Evolutionary conservation across 2,113 vertebrate genomes (phyloP).

Genomic region (Oryzias melastigma): DNA sequence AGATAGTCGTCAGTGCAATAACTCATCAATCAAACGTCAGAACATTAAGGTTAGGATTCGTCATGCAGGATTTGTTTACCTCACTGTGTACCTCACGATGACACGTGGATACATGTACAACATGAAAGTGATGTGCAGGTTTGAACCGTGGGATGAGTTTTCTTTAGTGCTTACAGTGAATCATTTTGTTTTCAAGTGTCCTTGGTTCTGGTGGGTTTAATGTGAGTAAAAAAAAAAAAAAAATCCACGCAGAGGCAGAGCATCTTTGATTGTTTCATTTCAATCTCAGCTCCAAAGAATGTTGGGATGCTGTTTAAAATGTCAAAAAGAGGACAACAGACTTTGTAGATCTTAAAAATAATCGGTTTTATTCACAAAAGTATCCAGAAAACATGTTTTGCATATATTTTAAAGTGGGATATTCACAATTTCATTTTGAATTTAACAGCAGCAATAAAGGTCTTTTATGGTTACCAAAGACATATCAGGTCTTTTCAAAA

Average conservation of each 20-base stretch:
- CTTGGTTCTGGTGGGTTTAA: slow-evolving; percentile 51
- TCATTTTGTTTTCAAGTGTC: slow-evolving; percentile 66
- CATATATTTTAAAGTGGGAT: no score
- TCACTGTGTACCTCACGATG: slow-evolving; percentile 51
- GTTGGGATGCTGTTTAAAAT: not conserved
- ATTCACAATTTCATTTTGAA: no score
- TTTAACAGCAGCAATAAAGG: no score
- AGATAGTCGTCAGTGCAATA: slow-evolving; percentile 54
- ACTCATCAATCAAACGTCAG: slow-evolving; percentile 27
- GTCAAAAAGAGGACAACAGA: no score
- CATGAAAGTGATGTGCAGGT: slow-evolving; percentile 31
- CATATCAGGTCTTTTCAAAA: no score
- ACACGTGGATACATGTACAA: slow-evolving; percentile 33
- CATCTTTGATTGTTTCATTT: slow-evolving; percentile 8
- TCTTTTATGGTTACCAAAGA: no score
- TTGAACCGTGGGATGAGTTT: slow-evolving; percentile 18
- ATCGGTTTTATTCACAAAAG: no score
- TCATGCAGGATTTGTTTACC: slow-evolving; percentile 37
- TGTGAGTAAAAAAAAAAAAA: slow-evolving; percentile 10
- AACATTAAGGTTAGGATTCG: slow-evolving; percentile 31
- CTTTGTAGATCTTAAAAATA: no score
- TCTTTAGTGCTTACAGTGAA: slow-evolving; percentile 55
- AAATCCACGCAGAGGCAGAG: slow-evolving; percentile 7
- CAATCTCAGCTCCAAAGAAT: slow-evolving; percentile 15
- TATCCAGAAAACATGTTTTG: no score